Evolutionary conservation across 2,113 vertebrate genomes (phyloP).

Genomic region (Ia io): DNA sequence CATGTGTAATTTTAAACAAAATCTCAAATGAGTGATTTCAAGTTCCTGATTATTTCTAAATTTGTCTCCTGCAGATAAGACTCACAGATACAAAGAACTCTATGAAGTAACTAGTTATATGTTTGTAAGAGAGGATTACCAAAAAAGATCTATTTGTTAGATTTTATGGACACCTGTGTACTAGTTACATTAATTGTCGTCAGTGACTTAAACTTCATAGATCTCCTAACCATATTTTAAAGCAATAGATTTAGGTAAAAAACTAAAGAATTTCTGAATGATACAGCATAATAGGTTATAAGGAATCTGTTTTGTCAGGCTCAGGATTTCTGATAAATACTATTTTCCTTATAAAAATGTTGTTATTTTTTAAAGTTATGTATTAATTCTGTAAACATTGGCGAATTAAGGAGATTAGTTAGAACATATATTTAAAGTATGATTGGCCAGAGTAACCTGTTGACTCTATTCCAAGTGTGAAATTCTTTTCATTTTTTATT

Average conservation of each 20-base stretch:
- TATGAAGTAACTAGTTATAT: background rate
- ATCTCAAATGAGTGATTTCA: background rate
- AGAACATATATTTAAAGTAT: background rate
- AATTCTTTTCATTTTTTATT: background rate
- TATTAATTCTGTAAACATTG: background rate
- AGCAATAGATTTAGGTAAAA: background rate
- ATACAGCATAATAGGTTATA: background rate
- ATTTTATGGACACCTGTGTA: background rate
- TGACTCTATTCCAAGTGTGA: background rate
- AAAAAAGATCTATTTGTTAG: background rate
- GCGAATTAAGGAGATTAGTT: background rate
- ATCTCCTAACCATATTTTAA: background rate
- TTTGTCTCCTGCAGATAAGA: background rate
- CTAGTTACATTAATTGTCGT: background rate
- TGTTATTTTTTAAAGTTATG: background rate
- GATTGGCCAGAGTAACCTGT: background rate
- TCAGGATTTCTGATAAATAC: background rate
- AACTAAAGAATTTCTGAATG: background rate
- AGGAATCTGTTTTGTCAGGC: background rate
- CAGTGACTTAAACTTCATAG: background rate
- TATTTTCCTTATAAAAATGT: background rate
- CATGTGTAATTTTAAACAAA: background rate
- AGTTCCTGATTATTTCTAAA: background rate
- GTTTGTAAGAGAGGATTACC: background rate
- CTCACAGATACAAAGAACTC: background rate